Percentiles rank a stretch among this genome's conserved stretches.
These are phyloP conservation scores for Dermatemys mawii DNA, from an alignment of 2,113 vertebrate species.

Conservation along the genomic window DNA sequence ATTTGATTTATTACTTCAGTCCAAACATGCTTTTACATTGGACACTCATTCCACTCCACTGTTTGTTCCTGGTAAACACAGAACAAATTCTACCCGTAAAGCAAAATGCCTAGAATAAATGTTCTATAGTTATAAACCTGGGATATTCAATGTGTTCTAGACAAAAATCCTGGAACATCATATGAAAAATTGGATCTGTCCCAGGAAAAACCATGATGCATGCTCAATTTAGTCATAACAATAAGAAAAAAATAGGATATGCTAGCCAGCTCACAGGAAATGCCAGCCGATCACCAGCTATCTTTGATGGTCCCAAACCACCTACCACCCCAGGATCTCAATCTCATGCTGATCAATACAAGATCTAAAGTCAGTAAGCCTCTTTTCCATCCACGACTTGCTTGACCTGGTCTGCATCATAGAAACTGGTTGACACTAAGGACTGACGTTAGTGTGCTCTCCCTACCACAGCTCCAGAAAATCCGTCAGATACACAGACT, in stretches of 20 bases:
- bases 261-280: not conserved
- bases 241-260: not conserved
- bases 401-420: not conserved
- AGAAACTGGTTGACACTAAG: not conserved
- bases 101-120: not conserved
- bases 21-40: not conserved
- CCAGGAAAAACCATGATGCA: not conserved
- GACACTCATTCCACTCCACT: not conserved
- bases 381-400: not conserved
- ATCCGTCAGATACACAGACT: not conserved
- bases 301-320: not conserved
- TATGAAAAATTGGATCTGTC: not conserved
- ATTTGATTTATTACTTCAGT: not conserved
- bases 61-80: not conserved
- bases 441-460: not conserved
- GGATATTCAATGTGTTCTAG: not conserved
- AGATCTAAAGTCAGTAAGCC: not conserved
- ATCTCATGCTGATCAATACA: not conserved
- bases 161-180: not conserved
- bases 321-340: not conserved
- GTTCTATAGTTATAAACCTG: not conserved
- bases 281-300: not conserved
- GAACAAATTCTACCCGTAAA: not conserved
- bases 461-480: not conserved
- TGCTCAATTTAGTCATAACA: not conserved